A percentile compares a stretch with the other conserved stretches of the same genome.
Evolutionary conservation across 2,888 invertebrate species (phyloP).

Genomic region (Amphimallon solstitiale): DNA sequence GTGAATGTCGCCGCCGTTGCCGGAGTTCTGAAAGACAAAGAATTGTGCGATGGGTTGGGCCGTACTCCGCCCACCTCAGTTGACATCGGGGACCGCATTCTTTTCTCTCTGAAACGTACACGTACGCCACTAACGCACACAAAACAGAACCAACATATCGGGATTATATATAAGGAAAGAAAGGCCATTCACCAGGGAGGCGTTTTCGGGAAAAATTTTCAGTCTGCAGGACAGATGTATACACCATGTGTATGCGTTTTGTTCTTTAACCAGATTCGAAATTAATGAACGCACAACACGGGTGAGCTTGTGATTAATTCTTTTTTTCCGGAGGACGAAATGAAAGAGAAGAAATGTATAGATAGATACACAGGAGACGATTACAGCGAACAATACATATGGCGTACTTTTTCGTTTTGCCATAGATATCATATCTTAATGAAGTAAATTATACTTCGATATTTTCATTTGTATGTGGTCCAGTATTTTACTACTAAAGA

Average conservation of each 20-base stretch:
- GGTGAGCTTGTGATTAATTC: constrained; percentile 27
- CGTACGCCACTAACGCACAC: background rate
- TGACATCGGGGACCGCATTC: constrained; percentile 46
- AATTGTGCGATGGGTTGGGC: constrained; percentile 47
- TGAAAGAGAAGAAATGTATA: background rate
- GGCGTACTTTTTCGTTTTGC: background rate
- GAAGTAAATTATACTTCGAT: too few species aligned
- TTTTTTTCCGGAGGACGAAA: constrained; percentile 2
- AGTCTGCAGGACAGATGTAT: constrained; percentile 47
- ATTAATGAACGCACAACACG: constrained; percentile 36
- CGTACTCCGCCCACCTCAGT: constrained; percentile 48
- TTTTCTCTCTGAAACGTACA: constrained; percentile 26
- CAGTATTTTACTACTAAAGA: too few species aligned
- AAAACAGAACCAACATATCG: constrained; percentile 4
- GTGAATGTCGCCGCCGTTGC: constrained; percentile 30
- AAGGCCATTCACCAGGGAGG: constrained; percentile 46
- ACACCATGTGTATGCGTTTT: constrained; percentile 42
- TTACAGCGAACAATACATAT: background rate
- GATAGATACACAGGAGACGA: too few species aligned
- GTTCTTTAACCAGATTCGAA: constrained; percentile 37
- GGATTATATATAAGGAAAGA: constrained; percentile 22
- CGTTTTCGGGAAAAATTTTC: constrained; percentile 42
- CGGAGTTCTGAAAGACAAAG: constrained; percentile 36
- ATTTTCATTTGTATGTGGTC: too few species aligned
- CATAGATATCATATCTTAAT: too few species aligned